These are phyloP conservation scores for Drosophila ustulata DNA, from an alignment of 2,888 invertebrate genomes.

Conservation along the genomic window DNA sequence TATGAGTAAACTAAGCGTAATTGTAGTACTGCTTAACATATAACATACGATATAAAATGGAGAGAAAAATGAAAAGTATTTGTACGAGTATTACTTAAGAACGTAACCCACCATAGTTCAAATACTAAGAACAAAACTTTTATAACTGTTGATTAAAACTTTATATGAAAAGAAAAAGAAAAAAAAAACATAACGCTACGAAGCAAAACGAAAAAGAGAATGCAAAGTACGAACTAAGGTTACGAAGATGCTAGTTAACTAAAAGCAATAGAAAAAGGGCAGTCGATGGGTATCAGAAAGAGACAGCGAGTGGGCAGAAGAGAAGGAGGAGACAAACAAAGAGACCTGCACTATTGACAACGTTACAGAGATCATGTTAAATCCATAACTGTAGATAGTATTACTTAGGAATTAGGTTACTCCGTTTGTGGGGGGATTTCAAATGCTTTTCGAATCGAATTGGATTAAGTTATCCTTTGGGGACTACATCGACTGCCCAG, in stretches of 20 bases:
- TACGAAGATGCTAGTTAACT: slow-evolving; percentile 27
- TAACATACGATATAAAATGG: background rate
- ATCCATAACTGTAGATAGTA: slow-evolving; percentile 27
- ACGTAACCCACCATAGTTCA: slow-evolving; percentile 80
- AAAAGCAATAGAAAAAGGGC: slow-evolving; percentile 44
- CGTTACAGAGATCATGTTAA: slow-evolving; percentile 27
- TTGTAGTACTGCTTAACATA: slow-evolving; percentile 46
- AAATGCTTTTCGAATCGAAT: slow-evolving; percentile 7
- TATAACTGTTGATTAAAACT: slow-evolving; percentile 68
- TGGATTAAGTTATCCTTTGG: background rate
- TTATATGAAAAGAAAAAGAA: slow-evolving; percentile 34
- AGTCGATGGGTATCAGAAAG: slow-evolving; percentile 38
- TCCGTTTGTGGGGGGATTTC: slow-evolving; percentile 19
- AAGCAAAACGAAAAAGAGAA: slow-evolving; percentile 14
- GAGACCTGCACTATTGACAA: slow-evolving; percentile 36
- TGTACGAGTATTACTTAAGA: slow-evolving; percentile 68
- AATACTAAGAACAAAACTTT: slow-evolving; percentile 75
- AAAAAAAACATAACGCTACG: slow-evolving; percentile 21
- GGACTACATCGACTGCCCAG: slow-evolving; percentile 42
- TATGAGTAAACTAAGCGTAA: slow-evolving; percentile 39
- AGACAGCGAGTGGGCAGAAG: background rate
- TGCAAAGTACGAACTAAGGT: slow-evolving; percentile 31
- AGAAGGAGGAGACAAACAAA: background rate
- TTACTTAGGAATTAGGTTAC: slow-evolving; percentile 41
- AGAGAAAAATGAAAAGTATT: slow-evolving; percentile 23